Evolutionary conservation across 2,797 vertebrate species (phyloP).

Genomic region (Acanthiza pusilla): DNA sequence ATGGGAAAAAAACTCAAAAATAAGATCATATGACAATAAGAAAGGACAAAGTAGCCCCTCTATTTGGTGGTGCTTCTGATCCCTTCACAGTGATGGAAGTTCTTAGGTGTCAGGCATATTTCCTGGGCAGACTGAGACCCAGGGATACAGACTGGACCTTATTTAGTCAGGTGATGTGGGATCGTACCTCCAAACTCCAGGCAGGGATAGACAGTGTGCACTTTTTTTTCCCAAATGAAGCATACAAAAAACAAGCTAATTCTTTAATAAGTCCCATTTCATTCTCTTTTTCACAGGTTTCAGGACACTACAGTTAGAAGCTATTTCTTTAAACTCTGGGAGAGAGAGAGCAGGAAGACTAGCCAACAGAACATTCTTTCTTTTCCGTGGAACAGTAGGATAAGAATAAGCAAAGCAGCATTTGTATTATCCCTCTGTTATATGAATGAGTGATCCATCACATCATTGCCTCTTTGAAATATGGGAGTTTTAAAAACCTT

Average conservation of each 20-base stretch:
- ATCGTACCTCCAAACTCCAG: background rate
- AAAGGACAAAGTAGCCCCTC: background rate
- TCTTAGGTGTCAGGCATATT: background rate
- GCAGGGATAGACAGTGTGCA: background rate
- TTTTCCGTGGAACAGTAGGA: background rate
- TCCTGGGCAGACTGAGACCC: background rate
- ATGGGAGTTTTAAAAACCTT: background rate
- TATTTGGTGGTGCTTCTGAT: background rate
- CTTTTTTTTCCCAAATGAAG: background rate
- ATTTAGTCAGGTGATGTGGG: background rate
- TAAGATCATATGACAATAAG: background rate
- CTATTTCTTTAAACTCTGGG: background rate
- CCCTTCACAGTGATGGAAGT: background rate
- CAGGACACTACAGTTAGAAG: background rate
- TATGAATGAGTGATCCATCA: background rate
- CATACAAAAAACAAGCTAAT: background rate
- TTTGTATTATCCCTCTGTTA: background rate
- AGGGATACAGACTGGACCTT: rapidly evolving
- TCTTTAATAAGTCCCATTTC: background rate
- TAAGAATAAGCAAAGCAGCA: background rate
- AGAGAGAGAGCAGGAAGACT: background rate
- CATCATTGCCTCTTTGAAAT: background rate
- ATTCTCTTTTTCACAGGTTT: background rate
- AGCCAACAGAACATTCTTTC: background rate
- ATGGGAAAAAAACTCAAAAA: background rate